Evolutionary conservation across 2,113 vertebrate genomes (phyloP).

Genomic region (Xiphophorus hellerii): DNA sequence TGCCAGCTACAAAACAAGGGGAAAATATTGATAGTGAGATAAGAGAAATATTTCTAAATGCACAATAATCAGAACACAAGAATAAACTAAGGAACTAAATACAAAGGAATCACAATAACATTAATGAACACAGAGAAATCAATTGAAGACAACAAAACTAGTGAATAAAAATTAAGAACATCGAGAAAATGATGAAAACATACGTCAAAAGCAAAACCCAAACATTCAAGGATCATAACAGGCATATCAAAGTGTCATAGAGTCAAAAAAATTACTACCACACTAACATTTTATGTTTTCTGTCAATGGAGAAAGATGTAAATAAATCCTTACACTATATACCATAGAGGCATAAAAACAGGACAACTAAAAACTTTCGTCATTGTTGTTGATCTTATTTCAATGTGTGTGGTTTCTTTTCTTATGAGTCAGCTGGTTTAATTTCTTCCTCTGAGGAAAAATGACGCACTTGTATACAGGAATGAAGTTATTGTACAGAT

Average conservation of each 20-base stretch:
- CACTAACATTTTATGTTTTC: neutral
- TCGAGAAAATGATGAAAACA: too few relatives aligned
- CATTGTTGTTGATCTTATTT: neutral
- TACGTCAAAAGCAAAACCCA: too few relatives aligned
- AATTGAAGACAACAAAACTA: too few relatives aligned
- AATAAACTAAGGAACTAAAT: too few relatives aligned
- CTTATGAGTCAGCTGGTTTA: neutral
- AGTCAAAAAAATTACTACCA: neutral
- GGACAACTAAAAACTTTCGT: neutral
- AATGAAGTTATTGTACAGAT: constrained; percentile 25
- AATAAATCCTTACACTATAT: neutral
- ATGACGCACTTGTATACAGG: neutral
- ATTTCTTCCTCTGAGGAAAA: neutral
- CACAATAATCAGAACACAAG: too few relatives aligned
- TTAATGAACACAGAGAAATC: too few relatives aligned
- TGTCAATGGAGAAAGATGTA: too few relatives aligned
- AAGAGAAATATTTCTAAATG: too few relatives aligned
- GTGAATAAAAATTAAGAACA: too few relatives aligned
- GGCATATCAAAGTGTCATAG: neutral
- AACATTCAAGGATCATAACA: too few relatives aligned
- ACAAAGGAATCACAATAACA: too few relatives aligned
- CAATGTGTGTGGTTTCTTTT: neutral
- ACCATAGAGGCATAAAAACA: neutral
- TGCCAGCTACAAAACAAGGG: neutral
- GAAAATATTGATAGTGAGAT: too few relatives aligned